A percentile compares a stretch with the other conserved stretches of the same genome.
Conservation (phyloP, 2,888 invertebrate species). For the Drosophila limbata region DNA sequence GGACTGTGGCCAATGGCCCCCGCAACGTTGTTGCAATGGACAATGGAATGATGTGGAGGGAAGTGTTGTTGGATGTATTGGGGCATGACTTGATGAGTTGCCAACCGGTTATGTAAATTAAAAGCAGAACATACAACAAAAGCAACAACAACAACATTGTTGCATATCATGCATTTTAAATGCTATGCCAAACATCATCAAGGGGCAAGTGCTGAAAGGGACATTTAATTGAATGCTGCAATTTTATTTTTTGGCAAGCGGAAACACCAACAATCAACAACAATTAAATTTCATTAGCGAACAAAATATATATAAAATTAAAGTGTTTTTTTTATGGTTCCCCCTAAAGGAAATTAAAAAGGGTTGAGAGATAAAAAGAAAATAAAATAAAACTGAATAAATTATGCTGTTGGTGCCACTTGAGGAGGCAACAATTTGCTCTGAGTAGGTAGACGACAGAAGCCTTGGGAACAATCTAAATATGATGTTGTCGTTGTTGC, state of each 20-base stretch:
- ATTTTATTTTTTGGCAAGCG: slow-evolving; percentile 57
- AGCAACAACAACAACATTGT: slow-evolving; percentile 40
- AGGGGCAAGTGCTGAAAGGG: background rate
- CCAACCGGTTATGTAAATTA: slow-evolving; percentile 76
- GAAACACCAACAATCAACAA: slow-evolving; percentile 60
- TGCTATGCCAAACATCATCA: slow-evolving; percentile 3
- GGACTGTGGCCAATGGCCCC: slow-evolving; percentile 48
- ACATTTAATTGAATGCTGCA: slow-evolving; percentile 9
- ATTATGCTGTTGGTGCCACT: slow-evolving; percentile 67
- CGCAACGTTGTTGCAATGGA: slow-evolving; percentile 10
- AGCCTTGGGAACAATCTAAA: slow-evolving; percentile 52
- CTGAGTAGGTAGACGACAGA: slow-evolving; percentile 62
- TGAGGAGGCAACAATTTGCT: slow-evolving; percentile 28
- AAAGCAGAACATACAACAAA: slow-evolving; percentile 29
- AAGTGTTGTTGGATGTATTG: slow-evolving; percentile 8
- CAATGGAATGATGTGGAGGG: background rate
- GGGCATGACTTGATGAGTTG: slow-evolving; percentile 48
- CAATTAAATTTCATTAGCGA: slow-evolving; percentile 74
- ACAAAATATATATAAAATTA: slow-evolving; percentile 30
- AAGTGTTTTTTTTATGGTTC: slow-evolving; percentile 37
- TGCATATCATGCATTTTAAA: slow-evolving; percentile 73
- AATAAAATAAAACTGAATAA: background rate
- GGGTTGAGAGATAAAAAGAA: slow-evolving; percentile 42
- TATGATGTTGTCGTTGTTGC: slow-evolving; percentile 3
- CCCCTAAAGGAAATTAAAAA: slow-evolving; percentile 20